phyloP scores from a whole-genome alignment of 2,888 invertebrate species.

The Itoplectis maculator region DNA sequence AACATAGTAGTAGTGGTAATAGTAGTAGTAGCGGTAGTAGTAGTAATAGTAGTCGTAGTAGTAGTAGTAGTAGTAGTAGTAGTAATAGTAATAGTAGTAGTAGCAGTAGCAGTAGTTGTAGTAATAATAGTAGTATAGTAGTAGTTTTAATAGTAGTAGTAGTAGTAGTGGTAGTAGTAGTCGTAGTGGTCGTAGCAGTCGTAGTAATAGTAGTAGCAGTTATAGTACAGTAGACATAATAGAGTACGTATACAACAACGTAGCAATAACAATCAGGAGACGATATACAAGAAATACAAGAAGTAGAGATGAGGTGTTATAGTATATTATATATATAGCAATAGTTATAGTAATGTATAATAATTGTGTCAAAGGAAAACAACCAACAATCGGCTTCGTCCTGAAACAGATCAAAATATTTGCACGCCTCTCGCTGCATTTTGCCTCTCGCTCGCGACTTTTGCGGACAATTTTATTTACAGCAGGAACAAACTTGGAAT shows the following conservation, averaged over 20 bases:
- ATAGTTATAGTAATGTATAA: slow-evolving; percentile 54
- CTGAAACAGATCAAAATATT: slow-evolving; percentile 83
- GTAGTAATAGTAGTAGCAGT: slow-evolving; percentile 40
- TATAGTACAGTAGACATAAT: slow-evolving; percentile 69
- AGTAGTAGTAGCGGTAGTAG: background rate
- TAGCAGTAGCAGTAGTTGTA: slow-evolving; percentile 23
- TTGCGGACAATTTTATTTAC: background rate
- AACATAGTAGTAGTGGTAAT: background rate
- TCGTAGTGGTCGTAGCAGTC: slow-evolving; percentile 61
- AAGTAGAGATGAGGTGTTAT: slow-evolving; percentile 70
- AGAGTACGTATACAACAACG: slow-evolving; percentile 78
- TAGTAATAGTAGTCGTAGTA: slow-evolving; percentile 1
- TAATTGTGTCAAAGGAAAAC: slow-evolving; percentile 69
- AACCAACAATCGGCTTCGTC: slow-evolving; percentile 80
- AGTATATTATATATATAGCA: slow-evolving; percentile 49
- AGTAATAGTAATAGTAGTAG: slow-evolving; percentile 4
- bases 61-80: slow-evolving; percentile 32
- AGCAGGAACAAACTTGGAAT: slow-evolving; percentile 1
- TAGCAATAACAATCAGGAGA: slow-evolving; percentile 82
- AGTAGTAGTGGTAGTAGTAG: slow-evolving; percentile 38
- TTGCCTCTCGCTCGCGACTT: slow-evolving; percentile 14
- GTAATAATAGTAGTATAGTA: slow-evolving; percentile 39
- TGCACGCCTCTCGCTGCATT: slow-evolving; percentile 68
- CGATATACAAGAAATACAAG: slow-evolving; percentile 77
- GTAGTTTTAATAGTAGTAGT: slow-evolving; percentile 14